These are phyloP conservation scores for Drosophila willistoni DNA, from an alignment of 1,140 invertebrate species.

Conservation along the genomic window DNA sequence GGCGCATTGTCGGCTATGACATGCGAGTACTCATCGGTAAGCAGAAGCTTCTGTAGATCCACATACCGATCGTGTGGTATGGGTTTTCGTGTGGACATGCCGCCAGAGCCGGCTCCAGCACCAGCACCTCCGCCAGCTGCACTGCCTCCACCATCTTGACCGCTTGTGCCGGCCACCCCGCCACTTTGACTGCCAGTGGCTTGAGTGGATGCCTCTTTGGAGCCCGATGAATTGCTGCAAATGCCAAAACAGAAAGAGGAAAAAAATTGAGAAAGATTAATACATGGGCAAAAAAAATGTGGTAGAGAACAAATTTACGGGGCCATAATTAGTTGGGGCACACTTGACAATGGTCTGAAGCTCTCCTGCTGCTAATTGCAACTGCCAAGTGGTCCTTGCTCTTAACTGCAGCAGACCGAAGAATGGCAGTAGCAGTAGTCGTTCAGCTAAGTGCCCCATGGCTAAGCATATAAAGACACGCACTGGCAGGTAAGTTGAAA, in stretches of 20 bases:
- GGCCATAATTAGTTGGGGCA: slow-evolving; percentile 48
- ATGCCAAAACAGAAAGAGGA: background rate
- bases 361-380: slow-evolving; percentile 57
- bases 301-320: slow-evolving; percentile 9
- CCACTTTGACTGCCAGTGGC: slow-evolving; percentile 68
- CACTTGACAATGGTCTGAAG: slow-evolving; percentile 49
- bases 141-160: slow-evolving; percentile 45
- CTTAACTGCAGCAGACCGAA: slow-evolving; percentile 43
- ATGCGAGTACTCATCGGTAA: slow-evolving; percentile 66
- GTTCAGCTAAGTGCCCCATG: slow-evolving; percentile 45
- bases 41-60: slow-evolving; percentile 84
- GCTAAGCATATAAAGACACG: slow-evolving; percentile 46
- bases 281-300: slow-evolving; percentile 33
- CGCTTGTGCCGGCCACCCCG: slow-evolving; percentile 50
- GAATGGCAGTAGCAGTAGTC: slow-evolving; percentile 18
- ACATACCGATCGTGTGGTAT: slow-evolving; percentile 85
- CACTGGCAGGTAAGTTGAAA: slow-evolving; percentile 45
- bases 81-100: slow-evolving; percentile 62
- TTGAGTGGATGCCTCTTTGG: slow-evolving; percentile 79
- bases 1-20: slow-evolving; percentile 83
- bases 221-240: slow-evolving; percentile 80
- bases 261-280: slow-evolving; percentile 12
- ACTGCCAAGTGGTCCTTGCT: slow-evolving; percentile 46
- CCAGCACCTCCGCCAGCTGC: slow-evolving; percentile 20
- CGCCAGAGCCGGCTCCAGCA: slow-evolving; percentile 32